A percentile compares a stretch with the other conserved stretches of the same genome.
phyloP scores from a whole-genome alignment of 2,888 invertebrate species.

The Macaria liturata region DNA sequence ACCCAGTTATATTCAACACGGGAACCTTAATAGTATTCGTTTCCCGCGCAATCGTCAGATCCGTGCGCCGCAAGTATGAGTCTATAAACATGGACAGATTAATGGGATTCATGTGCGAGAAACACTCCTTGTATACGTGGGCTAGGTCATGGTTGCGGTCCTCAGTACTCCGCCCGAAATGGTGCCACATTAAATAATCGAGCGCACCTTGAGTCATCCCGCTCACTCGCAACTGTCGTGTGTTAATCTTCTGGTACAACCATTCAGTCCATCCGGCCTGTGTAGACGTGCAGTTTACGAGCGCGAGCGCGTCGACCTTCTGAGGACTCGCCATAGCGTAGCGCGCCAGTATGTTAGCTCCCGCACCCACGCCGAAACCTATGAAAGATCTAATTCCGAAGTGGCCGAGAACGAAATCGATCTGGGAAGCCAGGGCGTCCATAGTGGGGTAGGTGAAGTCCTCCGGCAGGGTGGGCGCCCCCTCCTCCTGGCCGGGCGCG shows the following conservation, averaged over 20 bases:
- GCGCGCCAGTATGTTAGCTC: slow-evolving; percentile 97
- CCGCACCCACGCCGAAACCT: slow-evolving; percentile 98
- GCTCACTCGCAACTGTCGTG: slow-evolving; percentile 92
- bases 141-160: slow-evolving; percentile 97
- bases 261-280: slow-evolving; percentile 99
- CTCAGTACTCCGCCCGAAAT: slow-evolving; percentile 95
- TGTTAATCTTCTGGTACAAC: slow-evolving; percentile 99
- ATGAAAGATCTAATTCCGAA: slow-evolving; percentile 95
- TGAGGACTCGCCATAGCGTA: slow-evolving; percentile 94
- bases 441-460: slow-evolving; percentile 97
- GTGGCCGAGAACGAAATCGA: slow-evolving; percentile 94
- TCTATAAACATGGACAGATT: slow-evolving; percentile 98
- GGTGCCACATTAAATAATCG: slow-evolving; percentile 99
- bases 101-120: slow-evolving; percentile 96
- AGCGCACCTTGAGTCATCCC: slow-evolving; percentile 97
- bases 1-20: slow-evolving; percentile 96
- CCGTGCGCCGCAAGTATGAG: slow-evolving; percentile 94
- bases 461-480: slow-evolving; percentile 92
- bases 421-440: slow-evolving; percentile 96
- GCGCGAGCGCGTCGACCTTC: slow-evolving; percentile 94
- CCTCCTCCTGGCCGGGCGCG: slow-evolving; percentile 99
- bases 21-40: slow-evolving; percentile 89
- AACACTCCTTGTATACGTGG: slow-evolving; percentile 96
- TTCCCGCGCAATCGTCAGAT: slow-evolving; percentile 90
- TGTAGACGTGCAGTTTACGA: slow-evolving; percentile 97